Conservation (phyloP, 2,113 vertebrate species). For the Myotis lucifugus region DNA sequence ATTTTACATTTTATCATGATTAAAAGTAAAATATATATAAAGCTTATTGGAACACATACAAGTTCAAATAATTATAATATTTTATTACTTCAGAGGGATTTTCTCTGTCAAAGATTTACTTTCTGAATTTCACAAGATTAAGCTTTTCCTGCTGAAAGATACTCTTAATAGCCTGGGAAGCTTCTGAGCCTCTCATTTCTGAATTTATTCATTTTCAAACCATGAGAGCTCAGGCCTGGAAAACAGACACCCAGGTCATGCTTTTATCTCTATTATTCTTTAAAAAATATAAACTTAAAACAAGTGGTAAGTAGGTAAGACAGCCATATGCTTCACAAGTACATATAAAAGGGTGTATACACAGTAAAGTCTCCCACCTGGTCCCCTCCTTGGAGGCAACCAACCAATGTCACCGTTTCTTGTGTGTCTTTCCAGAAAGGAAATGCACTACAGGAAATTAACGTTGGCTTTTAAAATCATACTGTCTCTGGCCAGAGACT, state of each 20-base stretch:
- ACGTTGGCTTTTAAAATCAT: not conserved
- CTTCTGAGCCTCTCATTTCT: not conserved
- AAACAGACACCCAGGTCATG: not conserved
- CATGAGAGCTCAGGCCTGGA: not conserved
- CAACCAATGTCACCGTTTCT: not conserved
- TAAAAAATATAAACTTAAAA: not conserved
- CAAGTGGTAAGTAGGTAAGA: not conserved
- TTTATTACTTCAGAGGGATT: conserved; percentile 33
- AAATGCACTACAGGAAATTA: not conserved
- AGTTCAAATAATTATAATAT: not conserved
- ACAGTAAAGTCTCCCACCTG: not conserved
- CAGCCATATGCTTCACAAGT: not conserved
- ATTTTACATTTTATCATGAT: conserved; percentile 23
- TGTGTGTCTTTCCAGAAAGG: not conserved
- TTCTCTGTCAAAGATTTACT: conserved; percentile 3
- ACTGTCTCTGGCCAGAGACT: not conserved
- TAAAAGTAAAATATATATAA: conserved; percentile 3
- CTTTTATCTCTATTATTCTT: not conserved
- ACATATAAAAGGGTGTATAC: not conserved
- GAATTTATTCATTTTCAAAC: conserved; percentile 23
- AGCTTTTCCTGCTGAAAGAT: not conserved
- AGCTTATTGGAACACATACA: not conserved
- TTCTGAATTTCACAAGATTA: conserved; percentile 6
- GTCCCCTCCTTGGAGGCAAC: not conserved
- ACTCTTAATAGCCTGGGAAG: not conserved